A percentile compares a stretch with the other conserved stretches of the same genome.
Conservation (phyloP, 2,888 invertebrate species). For the Ctenicera cuprea region DNA sequence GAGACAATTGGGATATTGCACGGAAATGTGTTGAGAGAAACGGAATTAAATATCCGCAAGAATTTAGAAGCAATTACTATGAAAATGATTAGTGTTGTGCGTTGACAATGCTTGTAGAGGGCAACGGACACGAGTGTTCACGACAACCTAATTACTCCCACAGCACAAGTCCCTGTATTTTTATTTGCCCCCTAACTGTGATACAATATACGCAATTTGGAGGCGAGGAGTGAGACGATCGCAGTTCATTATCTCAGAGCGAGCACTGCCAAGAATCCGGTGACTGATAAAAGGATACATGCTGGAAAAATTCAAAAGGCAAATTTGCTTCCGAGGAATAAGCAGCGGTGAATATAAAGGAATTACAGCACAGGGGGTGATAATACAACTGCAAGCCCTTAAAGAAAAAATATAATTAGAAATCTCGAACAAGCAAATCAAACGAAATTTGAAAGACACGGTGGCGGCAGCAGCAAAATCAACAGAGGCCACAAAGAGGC, state of each 20-base stretch:
- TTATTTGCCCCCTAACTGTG: conserved; percentile 70
- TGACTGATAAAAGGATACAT: conserved; percentile 68
- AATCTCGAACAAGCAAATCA: conserved; percentile 67
- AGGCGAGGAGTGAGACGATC: conserved; percentile 56
- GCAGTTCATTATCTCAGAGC: conserved; percentile 53
- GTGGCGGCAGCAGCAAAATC: conserved; percentile 47
- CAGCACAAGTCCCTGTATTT: conserved; percentile 64
- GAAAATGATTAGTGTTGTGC: conserved; percentile 48
- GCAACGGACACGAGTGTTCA: conserved; percentile 70
- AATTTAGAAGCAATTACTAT: conserved; percentile 60
- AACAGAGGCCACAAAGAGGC: conserved; percentile 52
- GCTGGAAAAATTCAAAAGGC: conserved; percentile 69
- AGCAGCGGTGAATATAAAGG: conserved; percentile 64
- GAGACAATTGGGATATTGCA: conserved; percentile 59
- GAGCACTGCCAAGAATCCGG: conserved; percentile 53
- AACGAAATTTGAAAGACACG: conserved; percentile 61
- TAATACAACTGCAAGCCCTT: conserved; percentile 67
- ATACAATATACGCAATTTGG: conserved; percentile 72
- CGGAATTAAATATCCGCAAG: conserved; percentile 62
- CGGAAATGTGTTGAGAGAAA: conserved; percentile 59
- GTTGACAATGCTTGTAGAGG: conserved; percentile 47
- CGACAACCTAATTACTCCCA: conserved; percentile 75
- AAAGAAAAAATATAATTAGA: conserved; percentile 70
- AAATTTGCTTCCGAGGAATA: conserved; percentile 65
- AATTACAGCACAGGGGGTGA: conserved; percentile 64